phyloP scores from a whole-genome alignment of 2,113 vertebrate genomes.

The Callipepla californica region DNA sequence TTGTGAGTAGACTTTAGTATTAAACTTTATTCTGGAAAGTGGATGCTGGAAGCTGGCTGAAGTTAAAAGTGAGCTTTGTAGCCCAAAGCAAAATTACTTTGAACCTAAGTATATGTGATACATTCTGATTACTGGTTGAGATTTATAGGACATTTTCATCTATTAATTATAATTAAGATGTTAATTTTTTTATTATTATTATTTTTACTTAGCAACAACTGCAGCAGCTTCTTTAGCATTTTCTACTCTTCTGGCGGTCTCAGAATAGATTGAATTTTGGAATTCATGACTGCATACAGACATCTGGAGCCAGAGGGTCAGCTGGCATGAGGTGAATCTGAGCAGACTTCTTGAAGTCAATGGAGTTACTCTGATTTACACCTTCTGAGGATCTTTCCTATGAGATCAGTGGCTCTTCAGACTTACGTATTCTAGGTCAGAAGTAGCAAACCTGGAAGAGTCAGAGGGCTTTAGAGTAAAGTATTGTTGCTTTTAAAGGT shows the following conservation, averaged over 20 bases:
- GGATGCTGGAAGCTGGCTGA: conserved; percentile 36
- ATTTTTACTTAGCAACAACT: not conserved
- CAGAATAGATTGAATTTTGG: not conserved
- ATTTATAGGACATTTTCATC: not conserved
- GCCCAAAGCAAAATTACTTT: conserved; percentile 50
- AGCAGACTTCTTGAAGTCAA: conserved; percentile 22
- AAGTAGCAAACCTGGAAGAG: conserved; percentile 30
- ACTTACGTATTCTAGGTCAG: not conserved
- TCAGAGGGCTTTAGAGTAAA: not conserved
- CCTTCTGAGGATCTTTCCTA: conserved; percentile 27
- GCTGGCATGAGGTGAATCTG: not conserved
- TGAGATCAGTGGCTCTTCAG: conserved; percentile 35
- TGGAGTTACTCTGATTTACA: conserved; percentile 43
- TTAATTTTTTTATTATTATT: not conserved
- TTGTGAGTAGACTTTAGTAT: not conserved
- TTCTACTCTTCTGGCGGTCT: not conserved
- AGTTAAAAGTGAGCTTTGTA: conserved; percentile 55
- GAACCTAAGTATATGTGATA: not conserved
- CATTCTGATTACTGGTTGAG: not conserved
- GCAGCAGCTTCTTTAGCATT: not conserved
- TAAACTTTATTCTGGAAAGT: conserved; percentile 50
- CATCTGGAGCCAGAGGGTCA: not conserved
- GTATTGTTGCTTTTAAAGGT: not conserved
- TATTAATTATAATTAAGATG: conserved; percentile 19
- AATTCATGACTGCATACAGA: conserved; percentile 9